phyloP scores from a whole-genome alignment of 2,797 vertebrate genomes.

The Okamejei kenojei region DNA sequence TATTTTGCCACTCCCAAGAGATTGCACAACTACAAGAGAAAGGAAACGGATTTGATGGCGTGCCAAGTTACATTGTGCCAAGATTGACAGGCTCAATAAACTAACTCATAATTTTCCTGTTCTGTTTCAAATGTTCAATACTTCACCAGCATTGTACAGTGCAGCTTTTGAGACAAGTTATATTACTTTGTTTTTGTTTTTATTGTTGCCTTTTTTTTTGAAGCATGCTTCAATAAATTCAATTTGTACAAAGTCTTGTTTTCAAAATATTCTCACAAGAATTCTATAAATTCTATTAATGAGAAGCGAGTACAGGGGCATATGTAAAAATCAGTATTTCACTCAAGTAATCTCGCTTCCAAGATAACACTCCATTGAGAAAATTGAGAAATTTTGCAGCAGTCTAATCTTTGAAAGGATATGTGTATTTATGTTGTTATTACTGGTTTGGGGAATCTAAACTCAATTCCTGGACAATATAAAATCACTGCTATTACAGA shows the following conservation, averaged over 20 bases:
- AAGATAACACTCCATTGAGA: too few species aligned
- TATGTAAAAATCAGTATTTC: not conserved
- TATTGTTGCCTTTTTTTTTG: not conserved
- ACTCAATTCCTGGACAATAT: not conserved
- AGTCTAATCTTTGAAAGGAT: not conserved
- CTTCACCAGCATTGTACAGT: not conserved
- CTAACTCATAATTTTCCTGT: not conserved
- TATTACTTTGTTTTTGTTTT: not conserved
- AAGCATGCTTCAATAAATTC: not conserved
- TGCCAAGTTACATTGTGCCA: not conserved
- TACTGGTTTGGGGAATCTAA: not conserved
- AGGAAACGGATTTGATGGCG: not conserved
- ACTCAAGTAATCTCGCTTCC: not conserved
- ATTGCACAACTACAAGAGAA: not conserved
- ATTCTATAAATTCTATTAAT: not conserved
- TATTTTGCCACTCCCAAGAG: not conserved
- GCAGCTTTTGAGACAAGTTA: not conserved
- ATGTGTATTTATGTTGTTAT: not conserved
- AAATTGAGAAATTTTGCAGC: not conserved
- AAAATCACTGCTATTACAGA: not conserved
- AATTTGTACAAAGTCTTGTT: not conserved
- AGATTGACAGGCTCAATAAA: not conserved
- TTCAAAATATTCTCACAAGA: not conserved
- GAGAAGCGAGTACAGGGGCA: not conserved
- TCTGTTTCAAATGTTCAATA: slow-evolving; percentile 1